A percentile compares a stretch with the other conserved stretches of the same genome.
Conservation (phyloP, 2,113 vertebrate genomes). For the Phocoena sinus region DNA sequence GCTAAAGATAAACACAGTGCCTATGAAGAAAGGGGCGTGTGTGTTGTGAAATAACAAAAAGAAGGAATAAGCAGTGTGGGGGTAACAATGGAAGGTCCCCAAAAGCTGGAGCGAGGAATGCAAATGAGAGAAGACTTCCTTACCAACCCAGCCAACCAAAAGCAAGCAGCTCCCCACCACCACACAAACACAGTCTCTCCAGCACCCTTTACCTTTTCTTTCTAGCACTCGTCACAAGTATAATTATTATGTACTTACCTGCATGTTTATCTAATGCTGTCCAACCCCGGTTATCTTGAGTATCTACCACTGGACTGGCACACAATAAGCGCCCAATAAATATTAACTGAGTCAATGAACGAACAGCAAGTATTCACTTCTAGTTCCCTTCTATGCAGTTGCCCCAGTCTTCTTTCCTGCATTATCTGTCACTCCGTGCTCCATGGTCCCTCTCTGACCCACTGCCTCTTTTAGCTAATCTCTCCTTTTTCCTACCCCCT, state of each 20-base stretch:
- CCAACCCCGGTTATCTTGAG: background rate
- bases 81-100: background rate
- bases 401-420: background rate
- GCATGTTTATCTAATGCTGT: background rate
- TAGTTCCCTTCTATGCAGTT: background rate
- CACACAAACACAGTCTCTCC: background rate
- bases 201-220: background rate
- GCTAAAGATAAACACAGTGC: background rate
- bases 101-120: background rate
- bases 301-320: background rate
- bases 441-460: background rate
- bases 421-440: background rate
- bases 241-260: background rate
- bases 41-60: background rate
- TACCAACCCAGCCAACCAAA: background rate
- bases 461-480: background rate
- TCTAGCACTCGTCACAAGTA: background rate
- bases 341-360: background rate
- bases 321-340: background rate
- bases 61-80: background rate
- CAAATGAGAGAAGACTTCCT: background rate
- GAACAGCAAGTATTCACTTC: background rate
- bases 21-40: background rate
- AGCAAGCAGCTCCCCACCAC: background rate
- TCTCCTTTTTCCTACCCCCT: constrained; percentile 5